A percentile compares a stretch with the other conserved stretches of the same genome.
Evolutionary conservation across 1,140 invertebrate genomes (phyloP).

Genomic region (Listronotus bonariensis): DNA sequence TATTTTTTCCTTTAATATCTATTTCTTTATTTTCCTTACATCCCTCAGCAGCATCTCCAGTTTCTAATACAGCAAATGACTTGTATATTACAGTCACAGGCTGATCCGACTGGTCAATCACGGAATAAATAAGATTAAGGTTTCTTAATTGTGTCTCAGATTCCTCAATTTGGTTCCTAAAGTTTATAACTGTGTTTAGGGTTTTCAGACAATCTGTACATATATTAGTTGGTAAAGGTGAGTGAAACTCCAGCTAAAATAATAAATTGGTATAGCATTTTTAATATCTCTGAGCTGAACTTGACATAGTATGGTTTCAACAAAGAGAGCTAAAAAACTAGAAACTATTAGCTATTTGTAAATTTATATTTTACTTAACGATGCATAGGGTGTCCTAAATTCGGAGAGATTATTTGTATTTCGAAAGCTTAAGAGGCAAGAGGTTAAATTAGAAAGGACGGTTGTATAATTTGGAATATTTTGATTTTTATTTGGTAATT

Average conservation of each 20-base stretch:
- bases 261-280: background rate
- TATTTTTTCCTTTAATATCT: background rate
- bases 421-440: too few species aligned
- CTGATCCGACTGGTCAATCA: too few species aligned
- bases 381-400: too few species aligned
- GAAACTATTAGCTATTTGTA: too few species aligned
- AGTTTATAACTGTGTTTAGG: constrained; percentile 39
- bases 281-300: too few species aligned
- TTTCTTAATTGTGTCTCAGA: constrained; percentile 41
- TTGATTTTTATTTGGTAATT: too few species aligned
- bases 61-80: constrained; percentile 33
- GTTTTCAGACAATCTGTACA: constrained; percentile 43
- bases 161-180: constrained; percentile 44
- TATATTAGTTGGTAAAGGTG: constrained; percentile 39
- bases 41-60: constrained; percentile 3
- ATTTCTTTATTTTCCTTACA: background rate
- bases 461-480: too few species aligned
- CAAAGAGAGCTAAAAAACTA: too few species aligned
- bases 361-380: too few species aligned
- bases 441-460: too few species aligned
- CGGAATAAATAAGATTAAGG: constrained; percentile 3
- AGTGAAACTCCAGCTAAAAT: background rate
- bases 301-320: too few species aligned
- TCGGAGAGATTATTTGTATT: too few species aligned
- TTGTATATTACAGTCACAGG: constrained; percentile 22